Evolutionary conservation across 2,888 invertebrate genomes (phyloP).

Genomic region (Epinotia bilunana): DNA sequence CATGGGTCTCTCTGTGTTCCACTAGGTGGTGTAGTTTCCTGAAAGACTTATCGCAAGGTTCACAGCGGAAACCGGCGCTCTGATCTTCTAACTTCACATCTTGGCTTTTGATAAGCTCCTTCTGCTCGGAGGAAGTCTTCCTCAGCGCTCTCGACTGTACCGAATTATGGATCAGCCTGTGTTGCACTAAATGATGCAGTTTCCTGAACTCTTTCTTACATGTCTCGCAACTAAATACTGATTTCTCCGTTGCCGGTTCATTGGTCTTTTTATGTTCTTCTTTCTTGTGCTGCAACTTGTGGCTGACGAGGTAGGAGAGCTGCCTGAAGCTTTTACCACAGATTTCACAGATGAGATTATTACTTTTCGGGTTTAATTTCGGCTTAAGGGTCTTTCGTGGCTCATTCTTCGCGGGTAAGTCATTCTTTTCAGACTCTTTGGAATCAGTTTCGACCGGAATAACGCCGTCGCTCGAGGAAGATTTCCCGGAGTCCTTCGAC

Average conservation of each 20-base stretch:
- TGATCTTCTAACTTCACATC: slow-evolving; percentile 65
- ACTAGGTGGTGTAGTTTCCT: slow-evolving; percentile 80
- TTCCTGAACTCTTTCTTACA: slow-evolving; percentile 80
- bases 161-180: slow-evolving; percentile 74
- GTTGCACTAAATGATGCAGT: slow-evolving; percentile 79
- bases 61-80: slow-evolving; percentile 78
- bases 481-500: slow-evolving; percentile 63
- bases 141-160: slow-evolving; percentile 59
- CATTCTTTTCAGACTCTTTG: slow-evolving; percentile 56
- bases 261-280: slow-evolving; percentile 63
- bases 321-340: slow-evolving; percentile 81
- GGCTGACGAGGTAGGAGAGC: slow-evolving; percentile 75
- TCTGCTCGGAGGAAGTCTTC: slow-evolving; percentile 71
- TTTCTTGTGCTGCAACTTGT: slow-evolving; percentile 73
- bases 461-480: slow-evolving; percentile 60
- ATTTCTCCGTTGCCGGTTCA: slow-evolving; percentile 52
- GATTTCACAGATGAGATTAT: slow-evolving; percentile 72
- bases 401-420: slow-evolving; percentile 57
- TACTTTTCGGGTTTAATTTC: slow-evolving; percentile 53
- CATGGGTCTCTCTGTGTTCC: slow-evolving; percentile 80
- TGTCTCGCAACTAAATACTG: slow-evolving; percentile 74
- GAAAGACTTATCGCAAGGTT: slow-evolving; percentile 81
- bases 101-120: slow-evolving; percentile 59
- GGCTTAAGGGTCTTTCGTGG: slow-evolving; percentile 57
- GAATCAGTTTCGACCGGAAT: slow-evolving; percentile 68